Percentiles rank a stretch among this genome's conserved stretches.
Conservation (phyloP, 2,113 vertebrate species). For the Chamaea fasciata region DNA sequence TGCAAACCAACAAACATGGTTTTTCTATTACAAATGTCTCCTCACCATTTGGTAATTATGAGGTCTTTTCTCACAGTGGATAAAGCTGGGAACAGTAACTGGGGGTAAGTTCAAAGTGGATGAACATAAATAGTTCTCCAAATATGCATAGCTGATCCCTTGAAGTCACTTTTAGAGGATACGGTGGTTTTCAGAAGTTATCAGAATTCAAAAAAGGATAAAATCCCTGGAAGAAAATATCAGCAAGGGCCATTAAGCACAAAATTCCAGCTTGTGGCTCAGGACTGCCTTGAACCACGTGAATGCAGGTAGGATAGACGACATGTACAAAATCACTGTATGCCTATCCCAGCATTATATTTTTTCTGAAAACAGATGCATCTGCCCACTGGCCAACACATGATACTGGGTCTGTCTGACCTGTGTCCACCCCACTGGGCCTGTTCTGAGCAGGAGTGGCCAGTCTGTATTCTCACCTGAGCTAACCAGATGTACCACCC, state of each 20-base stretch:
- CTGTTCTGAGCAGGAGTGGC: background rate
- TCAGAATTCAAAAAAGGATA: background rate
- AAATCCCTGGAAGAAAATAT: background rate
- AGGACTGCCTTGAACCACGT: background rate
- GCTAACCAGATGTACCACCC: background rate
- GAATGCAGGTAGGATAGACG: background rate
- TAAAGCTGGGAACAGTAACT: background rate
- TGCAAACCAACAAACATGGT: background rate
- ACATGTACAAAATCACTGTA: background rate
- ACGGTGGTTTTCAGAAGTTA: background rate
- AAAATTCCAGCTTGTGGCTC: background rate
- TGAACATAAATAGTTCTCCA: background rate
- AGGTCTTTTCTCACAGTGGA: background rate
- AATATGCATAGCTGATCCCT: background rate
- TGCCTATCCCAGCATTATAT: background rate
- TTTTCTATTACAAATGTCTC: background rate
- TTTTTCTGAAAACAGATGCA: background rate
- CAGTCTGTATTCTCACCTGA: background rate
- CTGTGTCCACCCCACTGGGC: background rate
- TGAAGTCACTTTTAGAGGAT: background rate
- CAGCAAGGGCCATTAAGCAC: background rate
- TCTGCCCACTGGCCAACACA: background rate
- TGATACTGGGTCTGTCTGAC: background rate
- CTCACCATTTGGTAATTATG: background rate
- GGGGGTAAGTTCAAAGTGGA: background rate